These are phyloP conservation scores for Babylonia areolata DNA, from an alignment of 1,140 invertebrate species.

Conservation along the genomic window DNA sequence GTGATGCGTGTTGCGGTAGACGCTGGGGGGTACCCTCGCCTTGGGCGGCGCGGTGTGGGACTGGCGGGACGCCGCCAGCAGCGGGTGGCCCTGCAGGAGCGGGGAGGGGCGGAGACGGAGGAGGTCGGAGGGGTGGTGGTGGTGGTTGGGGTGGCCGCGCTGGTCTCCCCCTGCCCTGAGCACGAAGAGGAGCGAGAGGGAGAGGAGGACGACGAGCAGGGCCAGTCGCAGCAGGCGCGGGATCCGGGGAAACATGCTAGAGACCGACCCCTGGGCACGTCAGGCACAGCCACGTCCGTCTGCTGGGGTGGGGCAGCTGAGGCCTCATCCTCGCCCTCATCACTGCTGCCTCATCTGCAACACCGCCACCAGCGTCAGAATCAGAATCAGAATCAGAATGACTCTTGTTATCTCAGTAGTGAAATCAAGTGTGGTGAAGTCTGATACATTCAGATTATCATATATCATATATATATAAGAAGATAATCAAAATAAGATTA, in stretches of 20 bases:
- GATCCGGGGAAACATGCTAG: conserved; percentile 27
- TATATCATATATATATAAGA: too few relatives aligned
- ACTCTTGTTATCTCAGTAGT: background rate
- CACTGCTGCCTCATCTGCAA: background rate
- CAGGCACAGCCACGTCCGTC: background rate
- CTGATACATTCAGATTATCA: too few relatives aligned
- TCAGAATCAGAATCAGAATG: background rate
- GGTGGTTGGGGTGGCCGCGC: too few relatives aligned
- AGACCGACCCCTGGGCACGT: background rate
- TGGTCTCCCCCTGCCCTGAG: background rate
- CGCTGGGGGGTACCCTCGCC: background rate
- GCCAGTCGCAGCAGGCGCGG: conserved; percentile 14
- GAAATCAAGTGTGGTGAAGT: too few relatives aligned
- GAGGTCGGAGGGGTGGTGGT: background rate
- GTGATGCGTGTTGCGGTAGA: too few relatives aligned
- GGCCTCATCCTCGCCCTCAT: background rate
- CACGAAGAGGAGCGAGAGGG: conserved; percentile 28
- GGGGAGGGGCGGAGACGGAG: background rate
- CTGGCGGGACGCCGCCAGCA: background rate
- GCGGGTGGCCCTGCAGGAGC: background rate
- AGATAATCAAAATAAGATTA: too few relatives aligned
- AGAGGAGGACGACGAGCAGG: conserved; percentile 7
- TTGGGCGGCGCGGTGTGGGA: background rate
- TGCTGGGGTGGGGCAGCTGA: background rate
- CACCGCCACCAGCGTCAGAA: background rate